Percentiles rank a stretch among this genome's conserved stretches.
These are phyloP conservation scores for Ficedula albicollis DNA, from an alignment of 2,797 vertebrate genomes.

Conservation along the genomic window DNA sequence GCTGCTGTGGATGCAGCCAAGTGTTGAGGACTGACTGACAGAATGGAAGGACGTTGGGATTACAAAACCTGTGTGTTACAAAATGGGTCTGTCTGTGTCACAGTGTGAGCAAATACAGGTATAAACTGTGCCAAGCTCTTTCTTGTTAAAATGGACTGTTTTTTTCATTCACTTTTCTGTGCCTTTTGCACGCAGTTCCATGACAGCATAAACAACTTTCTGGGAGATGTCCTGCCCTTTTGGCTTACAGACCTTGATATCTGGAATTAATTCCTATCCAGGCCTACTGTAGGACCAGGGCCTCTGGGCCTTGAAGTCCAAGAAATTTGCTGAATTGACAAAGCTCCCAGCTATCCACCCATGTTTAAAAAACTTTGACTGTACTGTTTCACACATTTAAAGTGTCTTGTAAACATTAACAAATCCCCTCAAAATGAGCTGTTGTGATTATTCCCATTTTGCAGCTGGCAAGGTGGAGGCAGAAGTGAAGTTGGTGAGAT, in stretches of 20 bases:
- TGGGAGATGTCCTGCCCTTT: background rate
- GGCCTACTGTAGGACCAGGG: background rate
- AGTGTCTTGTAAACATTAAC: background rate
- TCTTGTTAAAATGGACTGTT: background rate
- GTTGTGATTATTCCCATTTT: background rate
- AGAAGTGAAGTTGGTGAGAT: background rate
- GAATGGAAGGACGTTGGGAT: background rate
- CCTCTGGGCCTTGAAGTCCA: background rate
- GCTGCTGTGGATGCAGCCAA: background rate
- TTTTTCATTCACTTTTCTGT: background rate
- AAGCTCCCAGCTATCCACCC: background rate
- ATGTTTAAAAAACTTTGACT: background rate
- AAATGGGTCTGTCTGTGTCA: background rate
- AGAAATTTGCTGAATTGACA: background rate
- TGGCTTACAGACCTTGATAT: background rate
- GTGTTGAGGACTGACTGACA: background rate
- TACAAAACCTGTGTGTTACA: background rate
- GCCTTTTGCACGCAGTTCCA: background rate
- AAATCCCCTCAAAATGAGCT: background rate
- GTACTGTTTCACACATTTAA: background rate
- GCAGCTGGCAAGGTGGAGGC: background rate
- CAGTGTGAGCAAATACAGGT: background rate
- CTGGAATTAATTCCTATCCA: background rate
- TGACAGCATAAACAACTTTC: background rate
- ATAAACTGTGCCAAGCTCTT: background rate